Percentiles rank a stretch among this genome's conserved stretches.
phyloP scores from a whole-genome alignment of 1,140 invertebrate species.

The Cydia amplana region DNA sequence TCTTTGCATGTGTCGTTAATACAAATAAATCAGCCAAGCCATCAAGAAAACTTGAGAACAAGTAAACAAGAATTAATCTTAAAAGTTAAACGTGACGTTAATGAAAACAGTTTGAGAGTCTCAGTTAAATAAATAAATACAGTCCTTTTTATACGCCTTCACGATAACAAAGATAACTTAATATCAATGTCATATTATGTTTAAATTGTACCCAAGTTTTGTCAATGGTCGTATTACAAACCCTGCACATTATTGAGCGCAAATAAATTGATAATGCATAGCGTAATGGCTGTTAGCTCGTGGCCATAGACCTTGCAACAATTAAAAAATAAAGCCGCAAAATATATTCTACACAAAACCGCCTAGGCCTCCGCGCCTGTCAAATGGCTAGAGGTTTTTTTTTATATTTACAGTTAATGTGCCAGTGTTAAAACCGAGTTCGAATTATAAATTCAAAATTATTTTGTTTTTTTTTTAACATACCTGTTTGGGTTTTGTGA shows the following conservation, averaged over 20 bases:
- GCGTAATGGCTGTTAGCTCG: constrained; percentile 39
- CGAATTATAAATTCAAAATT: constrained; percentile 10
- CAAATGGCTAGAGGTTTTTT: constrained; percentile 17
- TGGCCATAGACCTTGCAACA: constrained; percentile 46
- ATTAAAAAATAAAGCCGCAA: constrained; percentile 75
- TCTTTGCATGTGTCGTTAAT: constrained; percentile 19
- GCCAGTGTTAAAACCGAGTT: constrained; percentile 30
- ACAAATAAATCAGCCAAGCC: constrained; percentile 6
- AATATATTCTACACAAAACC: constrained; percentile 65
- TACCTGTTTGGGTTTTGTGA: constrained; percentile 72
- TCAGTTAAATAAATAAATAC: too few relatives aligned
- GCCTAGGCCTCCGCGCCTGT: constrained; percentile 33
- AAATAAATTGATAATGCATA: constrained; percentile 61
- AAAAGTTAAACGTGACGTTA: too few relatives aligned
- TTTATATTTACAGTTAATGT: constrained; percentile 30
- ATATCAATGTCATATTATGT: too few relatives aligned
- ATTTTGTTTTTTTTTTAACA: constrained; percentile 41
- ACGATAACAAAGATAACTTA: neutral
- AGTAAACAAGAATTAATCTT: neutral
- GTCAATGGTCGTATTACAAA: constrained; percentile 26
- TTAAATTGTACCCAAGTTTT: constrained; percentile 9
- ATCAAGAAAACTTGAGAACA: constrained; percentile 16
- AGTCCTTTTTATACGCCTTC: neutral
- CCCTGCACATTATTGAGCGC: constrained; percentile 42
- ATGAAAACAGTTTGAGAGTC: neutral